Conservation (phyloP, 2,797 vertebrate species). For the Centroberyx gerrardi region DNA sequence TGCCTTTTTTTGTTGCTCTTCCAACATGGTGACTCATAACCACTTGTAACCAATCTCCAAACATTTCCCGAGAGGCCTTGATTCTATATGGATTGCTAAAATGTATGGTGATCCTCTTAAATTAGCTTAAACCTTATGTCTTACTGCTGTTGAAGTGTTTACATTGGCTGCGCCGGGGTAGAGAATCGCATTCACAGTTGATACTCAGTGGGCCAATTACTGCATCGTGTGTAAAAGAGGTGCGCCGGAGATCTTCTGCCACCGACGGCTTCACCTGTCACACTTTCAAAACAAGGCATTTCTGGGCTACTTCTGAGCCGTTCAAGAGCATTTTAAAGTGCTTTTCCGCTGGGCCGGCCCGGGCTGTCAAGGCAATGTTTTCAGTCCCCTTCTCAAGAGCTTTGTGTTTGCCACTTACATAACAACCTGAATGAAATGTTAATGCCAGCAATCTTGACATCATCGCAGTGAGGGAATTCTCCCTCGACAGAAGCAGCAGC, state of each 20-base stretch:
- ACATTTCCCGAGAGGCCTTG: background rate
- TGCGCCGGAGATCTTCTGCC: background rate
- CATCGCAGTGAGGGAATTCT: conserved; percentile 32
- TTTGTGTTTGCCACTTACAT: conserved; percentile 54
- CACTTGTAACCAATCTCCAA: no score
- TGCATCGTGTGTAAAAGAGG: background rate
- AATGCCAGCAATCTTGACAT: conserved; percentile 67
- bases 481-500: conserved; percentile 1
- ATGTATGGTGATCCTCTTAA: background rate
- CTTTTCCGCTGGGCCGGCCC: conserved; percentile 44
- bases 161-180: no score
- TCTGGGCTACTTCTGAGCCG: conserved; percentile 10
- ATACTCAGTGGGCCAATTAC: background rate
- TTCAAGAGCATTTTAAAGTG: background rate
- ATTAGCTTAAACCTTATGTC: background rate
- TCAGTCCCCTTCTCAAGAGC: conserved; percentile 46
- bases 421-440: conserved; percentile 72
- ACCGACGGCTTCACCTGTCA: conserved; percentile 34
- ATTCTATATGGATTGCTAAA: conserved; percentile 37
- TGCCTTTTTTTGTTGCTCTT: no score
- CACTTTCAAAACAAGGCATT: background rate
- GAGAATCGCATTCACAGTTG: no score
- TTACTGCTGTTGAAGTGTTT: background rate
- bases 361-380: conserved; percentile 67
- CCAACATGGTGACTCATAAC: no score